A percentile compares a stretch with the other conserved stretches of the same genome.
Conservation (phyloP, 1,140 invertebrate species). For the Drosophila sp. region DNA sequence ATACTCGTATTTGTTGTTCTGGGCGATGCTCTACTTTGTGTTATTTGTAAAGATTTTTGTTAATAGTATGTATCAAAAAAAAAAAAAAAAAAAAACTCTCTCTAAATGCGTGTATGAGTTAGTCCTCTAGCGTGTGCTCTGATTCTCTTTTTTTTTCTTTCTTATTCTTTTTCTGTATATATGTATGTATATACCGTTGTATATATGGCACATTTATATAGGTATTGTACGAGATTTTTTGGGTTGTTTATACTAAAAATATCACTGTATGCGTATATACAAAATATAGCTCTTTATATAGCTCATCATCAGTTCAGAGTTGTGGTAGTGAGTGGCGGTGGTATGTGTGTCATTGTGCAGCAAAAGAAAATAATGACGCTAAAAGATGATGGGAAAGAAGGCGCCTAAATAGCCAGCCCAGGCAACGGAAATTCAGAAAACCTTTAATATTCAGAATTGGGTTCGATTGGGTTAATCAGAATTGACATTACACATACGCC, state of each 20-base stretch:
- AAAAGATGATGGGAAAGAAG: slow-evolving; percentile 33
- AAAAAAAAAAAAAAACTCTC: background rate
- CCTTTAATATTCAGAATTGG: slow-evolving; percentile 7
- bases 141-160: background rate
- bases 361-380: slow-evolving; percentile 53
- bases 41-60: slow-evolving; percentile 38
- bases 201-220: slow-evolving; percentile 42
- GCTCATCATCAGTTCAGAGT: slow-evolving; percentile 25
- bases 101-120: slow-evolving; percentile 5
- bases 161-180: slow-evolving; percentile 15
- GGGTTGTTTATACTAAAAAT: slow-evolving; percentile 82
- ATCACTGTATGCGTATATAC: slow-evolving; percentile 76
- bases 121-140: slow-evolving; percentile 7
- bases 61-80: slow-evolving; percentile 26
- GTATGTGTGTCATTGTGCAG: slow-evolving; percentile 61
- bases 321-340: slow-evolving; percentile 11
- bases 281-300: slow-evolving; percentile 53
- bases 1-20: slow-evolving; percentile 2
- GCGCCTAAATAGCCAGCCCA: slow-evolving; percentile 40
- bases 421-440: slow-evolving; percentile 30
- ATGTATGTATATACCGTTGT: slow-evolving; percentile 38
- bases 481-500: slow-evolving; percentile 55
- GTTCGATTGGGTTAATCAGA: slow-evolving; percentile 6
- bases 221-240: slow-evolving; percentile 33
- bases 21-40: slow-evolving; percentile 8